Evolutionary conservation across 2,113 vertebrate species (phyloP).

Genomic region (Gallinago media): DNA sequence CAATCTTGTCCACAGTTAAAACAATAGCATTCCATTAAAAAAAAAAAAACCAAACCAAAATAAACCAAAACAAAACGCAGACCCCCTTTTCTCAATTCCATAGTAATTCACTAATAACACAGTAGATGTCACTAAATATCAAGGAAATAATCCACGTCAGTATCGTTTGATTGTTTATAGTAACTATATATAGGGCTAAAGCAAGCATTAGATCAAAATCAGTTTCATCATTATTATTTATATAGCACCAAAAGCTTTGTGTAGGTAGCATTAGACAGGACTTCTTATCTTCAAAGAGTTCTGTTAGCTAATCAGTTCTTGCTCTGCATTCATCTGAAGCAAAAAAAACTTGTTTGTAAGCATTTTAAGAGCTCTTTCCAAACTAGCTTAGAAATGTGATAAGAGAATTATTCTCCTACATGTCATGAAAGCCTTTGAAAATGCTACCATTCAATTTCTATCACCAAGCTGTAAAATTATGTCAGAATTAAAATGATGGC

Average conservation of each 20-base stretch:
- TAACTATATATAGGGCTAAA: background rate
- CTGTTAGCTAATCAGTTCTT: background rate
- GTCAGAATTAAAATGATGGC: background rate
- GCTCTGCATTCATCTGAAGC: background rate
- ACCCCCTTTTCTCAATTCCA: background rate
- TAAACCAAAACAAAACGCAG: background rate
- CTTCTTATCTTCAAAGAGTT: background rate
- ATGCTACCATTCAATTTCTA: background rate
- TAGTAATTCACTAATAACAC: slow-evolving; percentile 63
- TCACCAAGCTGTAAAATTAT: background rate
- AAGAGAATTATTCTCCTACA: background rate
- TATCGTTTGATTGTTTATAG: background rate
- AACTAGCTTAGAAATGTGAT: background rate
- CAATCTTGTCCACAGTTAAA: background rate
- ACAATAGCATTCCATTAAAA: background rate
- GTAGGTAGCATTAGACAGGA: background rate
- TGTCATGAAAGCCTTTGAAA: background rate
- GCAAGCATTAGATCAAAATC: background rate
- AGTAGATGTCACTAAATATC: slow-evolving; percentile 77
- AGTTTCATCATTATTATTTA: background rate
- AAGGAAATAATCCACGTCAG: slow-evolving; percentile 53
- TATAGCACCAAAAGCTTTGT: background rate
- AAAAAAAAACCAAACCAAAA: background rate
- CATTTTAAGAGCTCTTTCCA: background rate
- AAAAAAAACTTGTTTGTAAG: background rate